These are phyloP conservation scores for Cyphomyrus discorhynchus DNA, from an alignment of 2,113 vertebrate species.

Conservation along the genomic window DNA sequence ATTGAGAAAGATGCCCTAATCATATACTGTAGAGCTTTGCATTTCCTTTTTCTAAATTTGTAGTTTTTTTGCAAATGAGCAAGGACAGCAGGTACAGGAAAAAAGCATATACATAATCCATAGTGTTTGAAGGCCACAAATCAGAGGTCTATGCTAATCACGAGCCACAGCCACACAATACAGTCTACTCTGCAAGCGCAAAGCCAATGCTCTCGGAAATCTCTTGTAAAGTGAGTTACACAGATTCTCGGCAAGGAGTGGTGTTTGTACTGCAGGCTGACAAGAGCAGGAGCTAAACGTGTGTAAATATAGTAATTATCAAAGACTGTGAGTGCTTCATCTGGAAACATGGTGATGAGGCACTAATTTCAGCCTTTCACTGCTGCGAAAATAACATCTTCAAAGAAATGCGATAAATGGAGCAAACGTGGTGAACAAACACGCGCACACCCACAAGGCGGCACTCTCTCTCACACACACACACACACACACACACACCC, in stretches of 20 bases:
- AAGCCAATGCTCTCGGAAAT: not conserved
- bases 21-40: not conserved
- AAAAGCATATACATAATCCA: not conserved
- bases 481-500: too few species aligned
- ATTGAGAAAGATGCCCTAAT: not conserved
- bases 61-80: not conserved
- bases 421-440: not conserved
- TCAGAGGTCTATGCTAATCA: not conserved
- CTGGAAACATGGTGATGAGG: not conserved
- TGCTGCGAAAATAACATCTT: not conserved
- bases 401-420: not conserved
- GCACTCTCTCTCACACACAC: not conserved
- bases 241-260: not conserved
- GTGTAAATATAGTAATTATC: slow-evolving; percentile 5
- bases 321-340: not conserved
- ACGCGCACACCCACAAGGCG: not conserved
- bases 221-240: not conserved
- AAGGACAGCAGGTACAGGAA: not conserved
- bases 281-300: not conserved
- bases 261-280: not conserved
- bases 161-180: not conserved
- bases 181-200: not conserved
- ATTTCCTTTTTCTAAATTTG: not conserved
- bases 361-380: not conserved
- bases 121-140: not conserved